Conservation (phyloP, 2,888 invertebrate species). For the Pinctada fucata region DNA sequence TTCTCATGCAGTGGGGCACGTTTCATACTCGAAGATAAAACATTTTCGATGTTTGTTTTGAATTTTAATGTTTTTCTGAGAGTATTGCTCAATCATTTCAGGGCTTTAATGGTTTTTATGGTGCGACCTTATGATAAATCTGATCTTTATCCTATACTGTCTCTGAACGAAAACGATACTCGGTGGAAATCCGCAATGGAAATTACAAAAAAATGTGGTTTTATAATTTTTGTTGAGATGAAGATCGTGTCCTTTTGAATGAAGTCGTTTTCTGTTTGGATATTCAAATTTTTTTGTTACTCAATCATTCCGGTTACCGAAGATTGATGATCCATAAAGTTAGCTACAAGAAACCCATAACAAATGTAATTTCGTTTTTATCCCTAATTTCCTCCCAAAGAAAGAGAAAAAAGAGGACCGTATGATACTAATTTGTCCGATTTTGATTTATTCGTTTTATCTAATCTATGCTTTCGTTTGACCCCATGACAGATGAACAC, state of each 20-base stretch:
- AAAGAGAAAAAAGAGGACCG: background rate
- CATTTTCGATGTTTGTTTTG: background rate
- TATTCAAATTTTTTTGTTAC: constrained; percentile 3
- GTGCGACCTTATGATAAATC: background rate
- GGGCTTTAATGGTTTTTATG: background rate
- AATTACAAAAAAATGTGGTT: too few relatives aligned
- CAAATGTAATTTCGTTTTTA: background rate
- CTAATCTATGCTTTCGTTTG: background rate
- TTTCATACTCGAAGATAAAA: background rate
- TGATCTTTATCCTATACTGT: too few relatives aligned
- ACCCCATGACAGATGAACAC: background rate
- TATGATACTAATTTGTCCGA: background rate
- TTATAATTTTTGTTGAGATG: too few relatives aligned
- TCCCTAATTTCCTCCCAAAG: background rate
- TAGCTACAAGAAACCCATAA: background rate
- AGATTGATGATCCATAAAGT: background rate
- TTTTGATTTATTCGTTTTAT: background rate
- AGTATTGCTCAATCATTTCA: background rate
- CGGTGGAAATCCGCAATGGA: too few relatives aligned
- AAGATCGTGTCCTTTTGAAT: background rate
- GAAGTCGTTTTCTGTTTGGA: background rate
- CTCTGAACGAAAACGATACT: too few relatives aligned
- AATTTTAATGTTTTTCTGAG: background rate
- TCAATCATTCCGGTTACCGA: background rate
- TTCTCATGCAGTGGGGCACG: background rate